Conservation (phyloP, 2,888 invertebrate genomes). For the Penaeus monodon region DNA sequence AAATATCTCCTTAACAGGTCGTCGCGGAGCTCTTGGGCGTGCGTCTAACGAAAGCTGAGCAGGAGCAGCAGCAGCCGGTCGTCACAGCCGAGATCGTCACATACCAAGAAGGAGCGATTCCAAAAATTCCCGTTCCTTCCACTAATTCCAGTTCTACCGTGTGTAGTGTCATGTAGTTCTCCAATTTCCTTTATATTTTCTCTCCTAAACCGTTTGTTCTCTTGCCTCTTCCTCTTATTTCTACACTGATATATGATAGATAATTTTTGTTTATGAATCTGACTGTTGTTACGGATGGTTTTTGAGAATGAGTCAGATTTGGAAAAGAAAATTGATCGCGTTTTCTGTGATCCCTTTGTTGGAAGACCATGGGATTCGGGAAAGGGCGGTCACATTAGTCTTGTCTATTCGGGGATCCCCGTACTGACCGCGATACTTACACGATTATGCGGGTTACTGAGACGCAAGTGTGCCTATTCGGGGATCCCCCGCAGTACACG, state of each 20-base stretch:
- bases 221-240: background rate
- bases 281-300: background rate
- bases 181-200: background rate
- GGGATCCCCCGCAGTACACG: no score
- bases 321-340: background rate
- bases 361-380: no score
- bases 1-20: constrained; percentile 2
- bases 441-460: no score
- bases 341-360: no score
- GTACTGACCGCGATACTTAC: no score
- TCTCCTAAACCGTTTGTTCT: background rate
- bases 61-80: constrained; percentile 78
- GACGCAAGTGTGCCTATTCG: no score
- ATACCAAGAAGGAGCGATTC: constrained; percentile 63
- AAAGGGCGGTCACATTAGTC: no score
- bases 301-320: background rate
- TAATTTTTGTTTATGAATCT: background rate
- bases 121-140: constrained; percentile 27
- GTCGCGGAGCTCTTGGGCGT: constrained; percentile 80
- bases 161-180: constrained; percentile 55
- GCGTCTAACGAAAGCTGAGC: constrained; percentile 76
- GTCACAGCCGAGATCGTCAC: constrained; percentile 77
- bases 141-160: constrained; percentile 34
- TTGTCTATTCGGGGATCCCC: no score
- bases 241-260: no score